Evolutionary conservation across 2,797 vertebrate genomes (phyloP), one percentile per base, ranked within the genome.

Genomic region (Hypotaenidia okinawae): DNA sequence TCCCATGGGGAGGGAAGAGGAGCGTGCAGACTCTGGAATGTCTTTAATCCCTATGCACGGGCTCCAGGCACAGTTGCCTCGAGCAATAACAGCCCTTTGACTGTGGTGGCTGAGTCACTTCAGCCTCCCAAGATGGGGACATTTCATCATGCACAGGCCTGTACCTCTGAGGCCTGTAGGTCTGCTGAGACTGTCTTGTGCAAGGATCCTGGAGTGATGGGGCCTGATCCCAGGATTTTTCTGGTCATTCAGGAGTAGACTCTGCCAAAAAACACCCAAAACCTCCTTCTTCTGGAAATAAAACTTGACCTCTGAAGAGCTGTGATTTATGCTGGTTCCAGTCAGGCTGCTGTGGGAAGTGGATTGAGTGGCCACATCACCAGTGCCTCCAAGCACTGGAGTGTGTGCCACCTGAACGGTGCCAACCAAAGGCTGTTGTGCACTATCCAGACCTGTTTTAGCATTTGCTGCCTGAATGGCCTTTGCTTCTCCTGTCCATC

Each of bases 71-170:
- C 77, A 90, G 80, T 49, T 93, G 77, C 88, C 88, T 94, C 57
- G 23, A 89, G 94, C 89, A 85, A 12, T 61, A 94, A 92, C 93
- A 96, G 88, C 70, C 90, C 77, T 95, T 94, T 88, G 90, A 90
- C 73, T 89, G 90, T 73, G 74, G 70, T 75, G 89, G 51, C 80
- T 96, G 95, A 96, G 91, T 95, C 94, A 91, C 94, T 88, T 86
- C 70, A 93, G 94, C 86, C 88, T 96, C 90, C 87, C 85, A 54
- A 66, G 58, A 86, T 63, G 86, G 94, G 94, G 94, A 96, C 94
- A 95, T 43, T 87, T 80, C 30, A 39, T 93, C 92, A 62, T 94
- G 94, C 90, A 91, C 88, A 84, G 90, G 16, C 91, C 79, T 96
- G 91, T 16, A 86, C 58, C 80, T 95, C 87, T 94, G 90, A 93